phyloP scores from a whole-genome alignment of 2,888 invertebrate species.

The Alviniconcha strummeri region DNA sequence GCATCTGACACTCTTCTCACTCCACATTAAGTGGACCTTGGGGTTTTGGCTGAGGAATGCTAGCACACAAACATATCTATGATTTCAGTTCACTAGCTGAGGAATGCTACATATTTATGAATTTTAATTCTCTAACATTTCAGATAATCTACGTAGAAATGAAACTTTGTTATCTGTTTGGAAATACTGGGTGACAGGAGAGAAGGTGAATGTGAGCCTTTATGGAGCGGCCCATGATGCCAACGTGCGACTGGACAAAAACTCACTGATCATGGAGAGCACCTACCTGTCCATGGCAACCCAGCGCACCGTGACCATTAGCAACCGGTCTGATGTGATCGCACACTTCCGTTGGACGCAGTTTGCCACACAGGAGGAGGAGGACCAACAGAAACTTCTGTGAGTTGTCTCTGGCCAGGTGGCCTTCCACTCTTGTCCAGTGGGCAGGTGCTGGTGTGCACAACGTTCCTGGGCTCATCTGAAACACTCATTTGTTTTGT shows the following conservation, averaged over 20 bases:
- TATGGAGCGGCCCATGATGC: slow-evolving; percentile 72
- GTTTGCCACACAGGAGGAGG: slow-evolving; percentile 71
- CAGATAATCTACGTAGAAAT: too few relatives aligned
- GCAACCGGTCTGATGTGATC: slow-evolving; percentile 71
- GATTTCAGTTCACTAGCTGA: too few relatives aligned
- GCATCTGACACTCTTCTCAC: too few relatives aligned
- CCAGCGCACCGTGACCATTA: slow-evolving; percentile 70
- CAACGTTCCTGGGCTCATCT: too few relatives aligned
- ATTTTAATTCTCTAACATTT: neutral
- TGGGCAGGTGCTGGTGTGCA: too few relatives aligned
- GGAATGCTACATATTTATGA: neutral
- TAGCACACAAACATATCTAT: too few relatives aligned
- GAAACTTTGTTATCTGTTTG: neutral
- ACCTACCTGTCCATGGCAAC: slow-evolving; percentile 73
- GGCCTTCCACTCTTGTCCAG: too few relatives aligned
- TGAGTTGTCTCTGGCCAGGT: slow-evolving; percentile 39
- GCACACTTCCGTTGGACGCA: slow-evolving; percentile 72
- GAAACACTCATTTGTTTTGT: too few relatives aligned
- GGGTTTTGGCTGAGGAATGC: too few relatives aligned
- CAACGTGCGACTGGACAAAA: slow-evolving; percentile 72
- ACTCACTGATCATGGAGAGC: slow-evolving; percentile 71
- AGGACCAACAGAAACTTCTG: slow-evolving; percentile 68
- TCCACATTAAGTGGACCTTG: too few relatives aligned
- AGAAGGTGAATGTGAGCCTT: slow-evolving; percentile 67
- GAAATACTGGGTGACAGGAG: slow-evolving; percentile 57